Evolutionary conservation across 92 coral and sea anemone species (phyloP).

Genomic region (Zoanthus sociatus): DNA sequence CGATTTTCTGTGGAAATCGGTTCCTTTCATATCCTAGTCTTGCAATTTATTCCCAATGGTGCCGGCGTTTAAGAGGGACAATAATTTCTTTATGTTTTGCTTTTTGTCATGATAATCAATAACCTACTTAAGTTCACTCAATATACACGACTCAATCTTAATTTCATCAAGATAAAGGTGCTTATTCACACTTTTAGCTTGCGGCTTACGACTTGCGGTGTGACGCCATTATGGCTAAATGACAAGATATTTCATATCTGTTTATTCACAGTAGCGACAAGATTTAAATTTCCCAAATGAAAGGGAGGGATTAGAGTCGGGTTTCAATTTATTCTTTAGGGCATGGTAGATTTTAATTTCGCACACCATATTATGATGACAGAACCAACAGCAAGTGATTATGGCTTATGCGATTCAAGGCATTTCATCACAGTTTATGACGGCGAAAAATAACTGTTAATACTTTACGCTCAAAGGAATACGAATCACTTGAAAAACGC

Average conservation of each 20-base stretch:
- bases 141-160: not conserved
- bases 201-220: not conserved
- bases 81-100: not conserved
- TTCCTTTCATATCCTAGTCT: constrained; percentile 16
- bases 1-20: constrained; percentile 18
- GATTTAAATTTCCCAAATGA: constrained; percentile 37
- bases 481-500: no score
- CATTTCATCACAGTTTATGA: no score
- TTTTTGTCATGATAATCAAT: constrained; percentile 46
- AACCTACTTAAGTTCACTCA: not conserved
- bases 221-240: not conserved
- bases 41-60: constrained; percentile 41
- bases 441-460: not conserved
- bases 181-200: not conserved
- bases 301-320: not conserved
- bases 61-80: constrained; percentile 20
- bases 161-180: not conserved
- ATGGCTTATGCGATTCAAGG: not conserved
- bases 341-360: not conserved
- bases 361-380: not conserved
- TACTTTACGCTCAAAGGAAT: not conserved
- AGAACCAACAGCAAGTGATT: not conserved
- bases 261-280: not conserved
- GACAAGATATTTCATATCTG: not conserved
- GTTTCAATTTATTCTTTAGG: constrained; percentile 8